Percentiles rank a stretch among this genome's conserved stretches.
Conservation (phyloP, 1,140 invertebrate species). For the Delia radicum region DNA sequence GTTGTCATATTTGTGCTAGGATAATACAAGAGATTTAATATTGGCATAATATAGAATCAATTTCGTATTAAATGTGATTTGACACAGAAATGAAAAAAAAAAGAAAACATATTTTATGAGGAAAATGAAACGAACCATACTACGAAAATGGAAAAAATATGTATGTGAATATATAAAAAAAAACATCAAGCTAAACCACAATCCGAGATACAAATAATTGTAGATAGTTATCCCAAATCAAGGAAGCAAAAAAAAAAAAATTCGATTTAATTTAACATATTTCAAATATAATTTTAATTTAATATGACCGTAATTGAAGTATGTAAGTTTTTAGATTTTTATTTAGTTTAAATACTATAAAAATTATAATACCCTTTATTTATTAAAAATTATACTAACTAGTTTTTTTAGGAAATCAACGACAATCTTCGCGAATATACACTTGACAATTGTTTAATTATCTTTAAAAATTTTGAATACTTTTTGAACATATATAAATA, state of each 20-base stretch:
- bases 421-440: too few relatives aligned
- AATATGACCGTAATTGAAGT: too few relatives aligned
- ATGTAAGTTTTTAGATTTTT: too few relatives aligned
- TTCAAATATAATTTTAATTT: not conserved
- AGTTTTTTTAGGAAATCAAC: too few relatives aligned
- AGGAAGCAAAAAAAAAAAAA: not conserved
- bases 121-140: conserved; percentile 2
- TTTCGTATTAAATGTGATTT: not conserved
- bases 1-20: not conserved
- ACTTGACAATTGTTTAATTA: too few relatives aligned
- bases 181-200: too few relatives aligned
- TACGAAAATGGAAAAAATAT: not conserved
- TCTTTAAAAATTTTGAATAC: too few relatives aligned
- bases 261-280: not conserved
- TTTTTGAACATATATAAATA: too few relatives aligned
- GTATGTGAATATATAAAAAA: not conserved
- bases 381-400: too few relatives aligned
- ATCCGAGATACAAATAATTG: not conserved
- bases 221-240: not conserved
- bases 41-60: not conserved
- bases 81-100: not conserved
- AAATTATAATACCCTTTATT: too few relatives aligned
- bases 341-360: too few relatives aligned
- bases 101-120: not conserved
- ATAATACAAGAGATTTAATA: not conserved